Percentiles rank a stretch among this genome's conserved stretches.
Evolutionary conservation across 2,797 vertebrate genomes (phyloP).

Genomic region (Chanos chanos): DNA sequence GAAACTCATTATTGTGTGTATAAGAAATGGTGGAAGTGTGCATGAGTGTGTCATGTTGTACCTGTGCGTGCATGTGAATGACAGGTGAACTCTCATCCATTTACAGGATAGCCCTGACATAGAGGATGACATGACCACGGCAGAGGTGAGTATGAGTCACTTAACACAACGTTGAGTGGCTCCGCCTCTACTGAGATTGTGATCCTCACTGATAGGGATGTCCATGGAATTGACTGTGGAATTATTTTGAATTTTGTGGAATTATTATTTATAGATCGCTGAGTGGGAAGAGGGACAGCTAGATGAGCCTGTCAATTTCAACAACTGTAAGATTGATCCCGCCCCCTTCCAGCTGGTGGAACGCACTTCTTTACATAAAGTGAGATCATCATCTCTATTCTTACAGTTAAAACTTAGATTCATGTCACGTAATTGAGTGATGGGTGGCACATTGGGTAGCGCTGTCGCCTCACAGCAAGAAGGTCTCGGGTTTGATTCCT

Average conservation of each 20-base stretch:
- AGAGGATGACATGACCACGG: conserved; percentile 74
- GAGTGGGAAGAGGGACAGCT: conserved; percentile 96
- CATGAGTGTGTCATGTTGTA: background rate
- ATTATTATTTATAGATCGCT: conserved; percentile 68
- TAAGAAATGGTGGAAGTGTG: background rate
- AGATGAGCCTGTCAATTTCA: conserved; percentile 89
- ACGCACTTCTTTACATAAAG: conserved; percentile 86
- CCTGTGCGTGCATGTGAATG: background rate
- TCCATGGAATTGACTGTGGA: no score
- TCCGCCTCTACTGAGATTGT: no score
- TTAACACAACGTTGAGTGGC: no score
- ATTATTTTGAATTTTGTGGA: background rate
- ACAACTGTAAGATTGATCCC: conserved; percentile 94
- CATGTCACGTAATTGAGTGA: no score
- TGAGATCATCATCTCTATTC: conserved; percentile 29
- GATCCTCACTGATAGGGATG: no score
- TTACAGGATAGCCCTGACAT: conserved; percentile 69
- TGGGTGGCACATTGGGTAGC: no score
- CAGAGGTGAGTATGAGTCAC: no score
- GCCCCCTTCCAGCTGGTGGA: conserved; percentile 97
- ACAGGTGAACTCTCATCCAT: conserved; percentile 2
- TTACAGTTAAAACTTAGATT: no score
- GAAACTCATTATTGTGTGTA: conserved; percentile 8
- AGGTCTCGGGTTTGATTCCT: no score
- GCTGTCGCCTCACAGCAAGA: no score